Evolutionary conservation across 2,888 invertebrate species (phyloP).

Genomic region (Nineta flava): DNA sequence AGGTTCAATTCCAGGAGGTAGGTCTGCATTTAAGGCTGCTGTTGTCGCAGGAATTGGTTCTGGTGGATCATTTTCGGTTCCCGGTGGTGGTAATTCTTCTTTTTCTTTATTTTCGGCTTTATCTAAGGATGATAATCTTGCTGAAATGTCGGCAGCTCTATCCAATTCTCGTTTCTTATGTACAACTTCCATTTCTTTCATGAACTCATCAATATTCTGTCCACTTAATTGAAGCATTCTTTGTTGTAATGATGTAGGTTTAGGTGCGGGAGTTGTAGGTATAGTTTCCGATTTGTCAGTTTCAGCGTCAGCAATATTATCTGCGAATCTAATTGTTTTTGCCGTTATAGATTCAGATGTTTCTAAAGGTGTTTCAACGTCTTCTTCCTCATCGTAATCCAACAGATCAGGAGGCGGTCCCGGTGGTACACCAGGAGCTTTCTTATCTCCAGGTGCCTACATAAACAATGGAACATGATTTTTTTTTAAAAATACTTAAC

Average conservation of each 20-base stretch:
- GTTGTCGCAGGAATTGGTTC: conserved; percentile 11
- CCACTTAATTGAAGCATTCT: conserved; percentile 80
- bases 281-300: conserved; percentile 15
- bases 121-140: conserved; percentile 26
- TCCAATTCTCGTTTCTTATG: conserved; percentile 61
- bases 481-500: no score
- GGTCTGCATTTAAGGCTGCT: not conserved
- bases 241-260: conserved; percentile 67
- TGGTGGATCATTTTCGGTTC: conserved; percentile 23
- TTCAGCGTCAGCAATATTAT: conserved; percentile 15
- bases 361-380: conserved; percentile 10
- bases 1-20: conserved; percentile 22
- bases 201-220: conserved; percentile 82
- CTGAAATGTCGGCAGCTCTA: conserved; percentile 41
- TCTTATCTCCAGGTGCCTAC: conserved; percentile 30
- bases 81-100: conserved; percentile 24
- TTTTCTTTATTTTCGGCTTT: conserved; percentile 23
- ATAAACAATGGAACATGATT: conserved; percentile 11
- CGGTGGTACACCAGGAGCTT: conserved; percentile 77
- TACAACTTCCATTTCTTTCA: conserved; percentile 83
- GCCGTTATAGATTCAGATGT: conserved; percentile 24
- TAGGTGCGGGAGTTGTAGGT: conserved; percentile 19
- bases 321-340: conserved; percentile 47
- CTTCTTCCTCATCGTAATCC: conserved; percentile 14
- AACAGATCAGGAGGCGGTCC: conserved; percentile 62